Base-by-base conservation (phyloP, 2,113 vertebrate species). In the Hipposideros armiger region DNA sequence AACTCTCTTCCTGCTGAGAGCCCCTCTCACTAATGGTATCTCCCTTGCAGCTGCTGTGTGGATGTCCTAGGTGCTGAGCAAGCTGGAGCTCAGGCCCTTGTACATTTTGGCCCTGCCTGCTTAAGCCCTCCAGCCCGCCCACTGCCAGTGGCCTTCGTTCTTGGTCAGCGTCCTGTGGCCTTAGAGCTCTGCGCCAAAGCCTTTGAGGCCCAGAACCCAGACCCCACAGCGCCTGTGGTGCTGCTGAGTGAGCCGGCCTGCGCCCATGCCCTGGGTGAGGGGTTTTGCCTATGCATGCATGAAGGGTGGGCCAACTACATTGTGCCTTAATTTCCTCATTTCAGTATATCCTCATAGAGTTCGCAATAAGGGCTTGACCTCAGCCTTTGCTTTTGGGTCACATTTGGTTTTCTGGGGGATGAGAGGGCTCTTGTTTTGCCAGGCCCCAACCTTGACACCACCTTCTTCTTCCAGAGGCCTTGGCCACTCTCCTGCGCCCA, bases 21-120 rank as follows among this genome's bases (percentile, higher is more conserved):
- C 42, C 4, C 5, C 14, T 60, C 87, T 96, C 50, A 89, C 19
- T 72, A 45, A 40, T 30, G 72, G 13, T 93, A 1, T 95, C 64
- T 93, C 47, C 32, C 66, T 76, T 20, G 11, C 98, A 99, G 99
- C 73, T 99, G 99, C 98, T 99, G 99, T 42, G 99, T 99, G 97
- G 99, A 99, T 9, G 99, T 99, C 60, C 83, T 99, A 16, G 99
- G 99, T 0, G 99, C 99, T 0, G 99, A 99, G 69, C 99, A 99
- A 2, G 98, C 98, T 0, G 98, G 97, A 3, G 99, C 99, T 0
- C 98, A 99, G 92, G 99, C 99, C 11, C 98, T 99, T 11, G 98
- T 99, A 78, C 99, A 99, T 97, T 99, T 99, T 36, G 99, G 99
- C 85, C 95, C 97, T 36, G 97, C 97, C 24, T 99, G 99, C 96